Percentiles rank a stretch among this genome's conserved stretches.
phyloP scores from a whole-genome alignment of 2,113 vertebrate species.

The Mobula birostris region DNA sequence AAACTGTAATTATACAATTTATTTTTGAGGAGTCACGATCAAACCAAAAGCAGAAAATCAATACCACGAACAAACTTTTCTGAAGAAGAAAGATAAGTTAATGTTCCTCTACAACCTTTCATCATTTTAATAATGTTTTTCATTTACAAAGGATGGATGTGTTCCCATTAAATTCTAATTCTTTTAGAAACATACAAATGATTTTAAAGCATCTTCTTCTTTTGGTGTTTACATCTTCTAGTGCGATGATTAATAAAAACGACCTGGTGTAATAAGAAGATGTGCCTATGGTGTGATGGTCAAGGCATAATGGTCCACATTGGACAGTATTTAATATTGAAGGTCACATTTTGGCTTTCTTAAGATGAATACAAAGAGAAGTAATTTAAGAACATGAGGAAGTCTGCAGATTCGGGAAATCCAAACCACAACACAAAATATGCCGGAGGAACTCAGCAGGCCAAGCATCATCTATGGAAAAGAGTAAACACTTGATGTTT shows the following conservation, averaged over 20 bases:
- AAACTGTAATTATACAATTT: background rate
- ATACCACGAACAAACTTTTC: background rate
- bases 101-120: background rate
- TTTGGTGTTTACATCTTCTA: background rate
- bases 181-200: background rate
- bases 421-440: too few species aligned
- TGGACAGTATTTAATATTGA: background rate
- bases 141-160: too few species aligned
- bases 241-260: background rate
- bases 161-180: too few species aligned
- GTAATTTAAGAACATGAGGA: background rate
- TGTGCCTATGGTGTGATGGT: background rate
- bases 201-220: background rate
- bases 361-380: background rate
- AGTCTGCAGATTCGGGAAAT: too few species aligned
- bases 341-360: background rate
- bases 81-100: background rate
- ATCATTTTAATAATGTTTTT: too few species aligned
- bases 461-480: too few species aligned
- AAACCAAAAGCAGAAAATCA: background rate
- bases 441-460: too few species aligned
- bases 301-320: background rate
- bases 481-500: too few species aligned
- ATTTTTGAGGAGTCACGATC: background rate
- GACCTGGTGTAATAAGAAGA: background rate